Evolutionary conservation across 1,140 invertebrate species (phyloP), one percentile per base, ranked within the genome.

Genomic region (Drosophila kohkoa): DNA sequence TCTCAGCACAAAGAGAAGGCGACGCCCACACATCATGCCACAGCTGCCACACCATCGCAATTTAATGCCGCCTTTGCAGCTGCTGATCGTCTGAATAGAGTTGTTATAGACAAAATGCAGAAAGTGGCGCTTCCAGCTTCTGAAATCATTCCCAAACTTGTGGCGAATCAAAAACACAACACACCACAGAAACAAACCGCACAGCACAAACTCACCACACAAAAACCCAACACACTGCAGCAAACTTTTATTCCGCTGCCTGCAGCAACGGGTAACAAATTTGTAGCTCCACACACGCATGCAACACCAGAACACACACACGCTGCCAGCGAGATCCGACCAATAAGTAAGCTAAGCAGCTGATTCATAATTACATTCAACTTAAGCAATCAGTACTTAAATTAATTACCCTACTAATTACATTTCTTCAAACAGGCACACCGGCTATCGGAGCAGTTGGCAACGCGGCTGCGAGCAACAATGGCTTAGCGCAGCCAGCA

Each of bases 301-400:
- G n/a, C 28, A 1, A 68, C 64, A 74, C 65, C 57, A 48, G 57
- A 13, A 73, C 70, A 69, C 30, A 30, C 68, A 64, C 68, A 55
- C 38, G 35, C 35, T 38, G 35, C 35, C 35, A 70, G 41, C 38
- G 16, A 67, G n/a, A 51, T 20, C 11, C 30, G 30, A 20, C 46
- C 70, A 60, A 28, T 59, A 45, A 68, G 57, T 60, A 74, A 62
- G 59, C 38, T 45, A 38, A 38, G 63, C 51, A 45, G 25, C n/a
- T 28, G 11, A 45, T 35, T 1, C 20, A 25, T 38, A 3, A 57
- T 11, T 45, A 28, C 5, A 28, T 5, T 58, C 5, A 15, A 1
- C 10, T 20, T 25, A 10, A 10, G 3, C 32, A 16, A 5, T 38
- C 10, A 5, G 32, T 32, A 32, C 7, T 11, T 11, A 16, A 10